phyloP scores from a whole-genome alignment of 2,888 invertebrate genomes.

The Taenaris catops region DNA sequence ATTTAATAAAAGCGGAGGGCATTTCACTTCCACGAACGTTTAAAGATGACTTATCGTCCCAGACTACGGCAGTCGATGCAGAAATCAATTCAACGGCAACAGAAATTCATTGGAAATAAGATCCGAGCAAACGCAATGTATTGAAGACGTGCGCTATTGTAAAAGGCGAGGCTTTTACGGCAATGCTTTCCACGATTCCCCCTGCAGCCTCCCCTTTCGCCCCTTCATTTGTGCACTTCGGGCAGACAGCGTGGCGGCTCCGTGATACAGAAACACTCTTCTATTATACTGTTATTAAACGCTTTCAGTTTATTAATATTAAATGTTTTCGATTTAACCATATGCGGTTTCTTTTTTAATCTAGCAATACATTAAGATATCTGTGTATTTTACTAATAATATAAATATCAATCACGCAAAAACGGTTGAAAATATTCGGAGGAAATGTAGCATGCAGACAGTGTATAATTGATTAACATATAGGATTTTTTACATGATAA shows the following conservation, averaged over 20 bases:
- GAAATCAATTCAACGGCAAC: constrained; percentile 37
- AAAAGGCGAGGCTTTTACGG: constrained; percentile 47
- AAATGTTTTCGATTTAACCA: no score
- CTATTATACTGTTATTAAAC: constrained; percentile 4
- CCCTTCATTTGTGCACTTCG: constrained; percentile 15
- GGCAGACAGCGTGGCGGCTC: constrained; percentile 29
- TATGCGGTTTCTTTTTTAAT: no score
- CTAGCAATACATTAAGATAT: no score
- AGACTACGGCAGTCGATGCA: constrained; percentile 14
- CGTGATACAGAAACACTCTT: no score
- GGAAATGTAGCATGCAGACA: no score
- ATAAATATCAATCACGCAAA: no score
- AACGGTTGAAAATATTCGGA: no score
- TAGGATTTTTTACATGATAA: no score
- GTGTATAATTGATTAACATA: no score
- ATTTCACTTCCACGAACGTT: constrained; percentile 8
- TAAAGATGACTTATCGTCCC: constrained; percentile 15
- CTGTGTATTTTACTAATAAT: background rate
- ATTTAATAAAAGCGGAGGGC: constrained; percentile 12
- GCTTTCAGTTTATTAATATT: constrained; percentile 9
- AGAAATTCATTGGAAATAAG: constrained; percentile 57
- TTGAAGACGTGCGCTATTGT: constrained; percentile 60
- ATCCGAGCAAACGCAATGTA: constrained; percentile 54
- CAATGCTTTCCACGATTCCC: constrained; percentile 22
- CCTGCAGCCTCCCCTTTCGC: constrained; percentile 11